Evolutionary conservation across 2,888 invertebrate genomes (phyloP), one percentile per base, ranked within the genome.

Genomic region (Chorisops tibialis): DNA sequence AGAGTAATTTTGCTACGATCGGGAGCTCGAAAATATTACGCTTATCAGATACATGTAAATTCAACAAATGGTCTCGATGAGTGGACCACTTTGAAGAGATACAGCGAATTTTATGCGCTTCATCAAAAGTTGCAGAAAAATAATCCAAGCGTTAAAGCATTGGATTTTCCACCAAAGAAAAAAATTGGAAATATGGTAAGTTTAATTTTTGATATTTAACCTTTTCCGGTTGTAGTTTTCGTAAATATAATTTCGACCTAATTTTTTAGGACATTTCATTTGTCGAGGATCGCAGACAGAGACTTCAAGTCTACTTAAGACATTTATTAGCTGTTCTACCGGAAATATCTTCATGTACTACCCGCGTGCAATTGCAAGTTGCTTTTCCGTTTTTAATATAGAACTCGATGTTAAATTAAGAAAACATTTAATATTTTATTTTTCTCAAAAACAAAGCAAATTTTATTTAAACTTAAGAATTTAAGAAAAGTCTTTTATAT

Each of bases 111-210:
- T 77, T 84, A 93, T 74, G 86, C 89, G 66, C 80, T 96, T 24
- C 93, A 96, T 75, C 85, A 85, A 65, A 87, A 89, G 69, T 79
- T 96, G 43, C 91, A 89, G 74, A 93, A 93, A 73, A 85, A 89
- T 72, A 91, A 93, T 73, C 84, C 88, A 1, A 81, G 87, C 63
- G 86, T 95, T 56, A 84, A 87, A 18, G 85, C 86, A 4, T 91
- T 93, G 73, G 91, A 93, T 73, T 96, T 97, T 79, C 96, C 97
- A 7, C 95, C 94, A 1, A 97, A 97, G 79, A 96, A 95, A 79
- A 89, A 92, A 62, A 83, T 97, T 69, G 91, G 96, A 24, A 95
- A 93, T 78, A 92, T 93, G 83, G 93, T 92, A 79, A 71, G 65
- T 60, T 19, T 41, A 59, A 21, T 48, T 9, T 51, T 19, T 18